Percentiles rank a stretch among this genome's conserved stretches.
These are phyloP conservation scores for Toxotes jaculatrix DNA, from an alignment of 2,113 vertebrate genomes.

Conservation along the genomic window DNA sequence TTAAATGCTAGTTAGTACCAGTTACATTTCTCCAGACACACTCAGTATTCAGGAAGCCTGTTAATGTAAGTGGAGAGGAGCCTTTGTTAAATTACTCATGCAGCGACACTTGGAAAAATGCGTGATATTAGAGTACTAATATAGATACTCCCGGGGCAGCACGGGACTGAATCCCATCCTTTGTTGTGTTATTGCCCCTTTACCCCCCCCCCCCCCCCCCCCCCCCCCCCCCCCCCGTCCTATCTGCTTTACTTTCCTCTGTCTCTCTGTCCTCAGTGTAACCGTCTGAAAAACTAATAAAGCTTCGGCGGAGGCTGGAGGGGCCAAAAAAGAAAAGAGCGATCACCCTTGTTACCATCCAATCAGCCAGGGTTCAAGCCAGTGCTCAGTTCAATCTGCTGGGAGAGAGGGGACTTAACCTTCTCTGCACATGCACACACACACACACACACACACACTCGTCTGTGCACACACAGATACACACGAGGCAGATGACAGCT, in stretches of 20 bases:
- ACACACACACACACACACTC: not conserved
- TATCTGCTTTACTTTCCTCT: not conserved
- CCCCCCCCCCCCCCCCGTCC: too few species aligned
- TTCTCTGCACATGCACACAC: slow-evolving; percentile 32
- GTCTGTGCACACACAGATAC: not conserved
- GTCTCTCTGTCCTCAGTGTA: slow-evolving; percentile 18
- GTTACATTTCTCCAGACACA: not conserved
- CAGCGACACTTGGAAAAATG: not conserved
- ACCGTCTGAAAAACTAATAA: slow-evolving; percentile 47
- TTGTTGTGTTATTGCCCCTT: not conserved
- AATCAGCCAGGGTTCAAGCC: slow-evolving; percentile 72
- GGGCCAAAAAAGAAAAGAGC: slow-evolving; percentile 49
- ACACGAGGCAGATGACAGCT: slow-evolving; percentile 12
- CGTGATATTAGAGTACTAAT: slow-evolving; percentile 2
- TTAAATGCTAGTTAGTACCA: not conserved
- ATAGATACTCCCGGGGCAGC: not conserved
- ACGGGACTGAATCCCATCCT: not conserved
- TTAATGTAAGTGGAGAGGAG: not conserved
- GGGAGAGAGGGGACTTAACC: slow-evolving; percentile 52
- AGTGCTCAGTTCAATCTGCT: slow-evolving; percentile 63
- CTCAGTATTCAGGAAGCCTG: not conserved
- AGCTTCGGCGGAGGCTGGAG: slow-evolving; percentile 5
- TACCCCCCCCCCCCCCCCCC: not conserved
- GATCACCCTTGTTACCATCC: slow-evolving; percentile 69
- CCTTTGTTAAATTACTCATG: not conserved